Evolutionary conservation across 1,140 invertebrate genomes (phyloP).

Genomic region (Ptiloglossa arizonensis): DNA sequence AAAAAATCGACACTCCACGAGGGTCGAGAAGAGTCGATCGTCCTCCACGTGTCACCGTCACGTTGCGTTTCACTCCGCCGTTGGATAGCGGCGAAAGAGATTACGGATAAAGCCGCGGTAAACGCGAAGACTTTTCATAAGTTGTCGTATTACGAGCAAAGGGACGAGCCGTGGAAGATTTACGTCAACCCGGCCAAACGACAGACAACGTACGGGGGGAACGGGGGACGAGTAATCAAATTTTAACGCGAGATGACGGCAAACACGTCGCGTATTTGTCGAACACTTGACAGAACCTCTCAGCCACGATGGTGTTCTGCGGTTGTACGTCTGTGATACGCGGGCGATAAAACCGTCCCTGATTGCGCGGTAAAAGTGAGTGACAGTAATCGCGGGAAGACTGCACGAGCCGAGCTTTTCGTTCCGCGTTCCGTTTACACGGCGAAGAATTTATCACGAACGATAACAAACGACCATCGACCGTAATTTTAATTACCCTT

Average conservation of each 20-base stretch:
- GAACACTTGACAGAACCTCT: constrained; percentile 66
- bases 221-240: constrained; percentile 61
- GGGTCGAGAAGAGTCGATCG: neutral
- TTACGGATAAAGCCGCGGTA: constrained; percentile 35
- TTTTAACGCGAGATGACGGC: constrained; percentile 61
- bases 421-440: neutral
- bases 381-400: constrained; percentile 40
- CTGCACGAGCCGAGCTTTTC: constrained; percentile 1
- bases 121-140: constrained; percentile 51
- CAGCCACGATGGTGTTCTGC: constrained; percentile 58
- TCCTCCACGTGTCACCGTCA: neutral
- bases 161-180: constrained; percentile 35
- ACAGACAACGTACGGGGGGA: constrained; percentile 28
- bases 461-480: no score
- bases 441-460: neutral
- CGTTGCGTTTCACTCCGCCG: neutral
- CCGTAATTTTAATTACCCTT: no score
- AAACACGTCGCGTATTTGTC: constrained; percentile 65
- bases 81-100: neutral
- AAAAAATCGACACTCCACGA: neutral
- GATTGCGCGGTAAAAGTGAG: constrained; percentile 37
- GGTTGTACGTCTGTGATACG: constrained; percentile 57
- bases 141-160: constrained; percentile 26
- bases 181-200: constrained; percentile 55
- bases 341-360: constrained; percentile 24